Conservation (phyloP, 1,140 invertebrate species). For the Anastrepha obliqua region DNA sequence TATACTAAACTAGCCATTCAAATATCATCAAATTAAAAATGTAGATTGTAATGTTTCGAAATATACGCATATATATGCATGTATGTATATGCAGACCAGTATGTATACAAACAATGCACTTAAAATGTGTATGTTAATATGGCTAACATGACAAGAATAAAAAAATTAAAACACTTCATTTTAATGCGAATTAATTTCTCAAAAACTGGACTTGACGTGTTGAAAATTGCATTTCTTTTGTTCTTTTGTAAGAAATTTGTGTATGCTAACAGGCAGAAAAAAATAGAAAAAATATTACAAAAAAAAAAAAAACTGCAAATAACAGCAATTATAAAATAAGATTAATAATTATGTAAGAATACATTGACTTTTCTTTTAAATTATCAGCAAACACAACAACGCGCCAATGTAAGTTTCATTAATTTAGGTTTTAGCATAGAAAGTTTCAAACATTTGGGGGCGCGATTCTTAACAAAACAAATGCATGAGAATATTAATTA, state of each 20-base stretch:
- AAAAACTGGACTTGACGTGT: not conserved
- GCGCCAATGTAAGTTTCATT: conserved; percentile 34
- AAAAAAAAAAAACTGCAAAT: not conserved
- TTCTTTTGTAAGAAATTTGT: conserved; percentile 45
- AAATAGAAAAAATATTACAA: conserved; percentile 31
- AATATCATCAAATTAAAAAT: conserved; percentile 15
- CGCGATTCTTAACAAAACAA: not conserved
- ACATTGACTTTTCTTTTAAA: not conserved
- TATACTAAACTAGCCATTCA: conserved; percentile 46
- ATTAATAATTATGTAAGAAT: not conserved
- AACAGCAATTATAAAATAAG: not conserved
- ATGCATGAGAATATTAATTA: not conserved
- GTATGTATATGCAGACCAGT: not conserved
- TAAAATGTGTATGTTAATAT: conserved; percentile 13
- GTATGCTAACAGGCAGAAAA: conserved; percentile 2
- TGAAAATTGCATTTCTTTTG: conserved; percentile 48
- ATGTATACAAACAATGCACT: not conserved
- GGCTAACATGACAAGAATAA: conserved; percentile 36
- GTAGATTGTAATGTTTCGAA: conserved; percentile 39
- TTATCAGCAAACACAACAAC: not conserved
- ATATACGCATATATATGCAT: conserved; percentile 24
- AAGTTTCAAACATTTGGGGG: conserved; percentile 20
- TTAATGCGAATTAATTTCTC: not conserved
- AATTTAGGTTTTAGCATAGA: conserved; percentile 37
- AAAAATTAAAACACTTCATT: not conserved